Percentiles rank a stretch among this genome's conserved stretches.
Evolutionary conservation across 92 coral and sea anemone genomes (phyloP).

Genomic region (Phenganax subtilis): DNA sequence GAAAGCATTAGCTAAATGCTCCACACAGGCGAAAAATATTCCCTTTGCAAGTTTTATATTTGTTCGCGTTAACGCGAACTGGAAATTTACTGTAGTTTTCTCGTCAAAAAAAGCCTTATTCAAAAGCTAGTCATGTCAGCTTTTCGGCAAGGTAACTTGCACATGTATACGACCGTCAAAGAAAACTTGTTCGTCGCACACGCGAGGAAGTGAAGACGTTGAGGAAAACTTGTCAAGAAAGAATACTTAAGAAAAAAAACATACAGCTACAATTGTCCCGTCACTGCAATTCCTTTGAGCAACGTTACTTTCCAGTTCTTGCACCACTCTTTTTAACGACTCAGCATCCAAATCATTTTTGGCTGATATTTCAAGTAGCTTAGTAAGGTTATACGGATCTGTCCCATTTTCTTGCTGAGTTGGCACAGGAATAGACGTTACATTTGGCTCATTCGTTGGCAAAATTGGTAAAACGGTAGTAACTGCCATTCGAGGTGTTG

Average conservation of each 20-base stretch:
- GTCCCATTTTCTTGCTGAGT: not conserved
- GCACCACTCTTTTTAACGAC: not conserved
- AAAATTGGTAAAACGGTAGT: not conserved
- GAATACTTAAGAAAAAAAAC: not conserved
- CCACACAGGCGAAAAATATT: too few species aligned
- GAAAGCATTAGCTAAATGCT: not conserved
- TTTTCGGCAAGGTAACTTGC: too few species aligned
- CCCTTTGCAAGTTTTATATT: too few species aligned
- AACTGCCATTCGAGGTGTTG: not conserved
- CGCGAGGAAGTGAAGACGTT: too few species aligned
- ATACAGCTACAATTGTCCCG: not conserved
- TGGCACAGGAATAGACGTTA: not conserved
- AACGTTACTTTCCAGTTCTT: conserved; percentile 6
- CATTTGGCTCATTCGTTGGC: conserved; percentile 1
- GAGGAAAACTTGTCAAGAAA: too few species aligned
- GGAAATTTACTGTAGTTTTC: too few species aligned
- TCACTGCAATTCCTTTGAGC: conserved; percentile 12
- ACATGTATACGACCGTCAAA: too few species aligned
- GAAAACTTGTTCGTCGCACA: too few species aligned
- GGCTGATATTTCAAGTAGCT: not conserved
- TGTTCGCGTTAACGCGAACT: too few species aligned
- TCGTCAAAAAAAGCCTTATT: too few species aligned
- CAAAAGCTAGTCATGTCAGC: too few species aligned
- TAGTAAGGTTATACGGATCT: not conserved
- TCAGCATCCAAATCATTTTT: conserved; percentile 1